These are phyloP conservation scores for Champsocephalus gunnari DNA, from an alignment of 2,797 vertebrate genomes.

Conservation along the genomic window DNA sequence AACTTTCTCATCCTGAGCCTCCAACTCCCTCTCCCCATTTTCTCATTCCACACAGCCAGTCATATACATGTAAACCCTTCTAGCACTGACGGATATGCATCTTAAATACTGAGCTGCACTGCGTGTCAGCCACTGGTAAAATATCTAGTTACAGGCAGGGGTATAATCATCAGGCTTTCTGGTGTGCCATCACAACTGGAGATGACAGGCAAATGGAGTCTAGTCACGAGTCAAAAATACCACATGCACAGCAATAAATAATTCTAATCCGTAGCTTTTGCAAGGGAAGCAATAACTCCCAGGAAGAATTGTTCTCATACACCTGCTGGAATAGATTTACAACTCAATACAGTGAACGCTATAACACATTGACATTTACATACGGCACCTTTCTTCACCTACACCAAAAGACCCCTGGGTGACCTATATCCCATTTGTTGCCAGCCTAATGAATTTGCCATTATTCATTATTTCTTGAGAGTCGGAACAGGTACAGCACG, in stretches of 20 bases:
- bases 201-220: slow-evolving; percentile 68
- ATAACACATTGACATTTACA: slow-evolving; percentile 56
- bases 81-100: slow-evolving; percentile 53
- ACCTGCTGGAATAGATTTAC: slow-evolving; percentile 63
- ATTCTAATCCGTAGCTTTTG: slow-evolving; percentile 69
- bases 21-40: slow-evolving; percentile 42
- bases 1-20: slow-evolving; percentile 63
- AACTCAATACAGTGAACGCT: slow-evolving; percentile 41
- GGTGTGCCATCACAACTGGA: slow-evolving; percentile 62
- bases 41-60: slow-evolving; percentile 42
- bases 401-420: slow-evolving; percentile 42
- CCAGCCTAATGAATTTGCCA: slow-evolving; percentile 70
- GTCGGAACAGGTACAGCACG: slow-evolving; percentile 56
- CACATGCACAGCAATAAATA: slow-evolving; percentile 69
- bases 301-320: slow-evolving; percentile 51
- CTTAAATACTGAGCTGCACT: slow-evolving; percentile 23
- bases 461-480: slow-evolving; percentile 72
- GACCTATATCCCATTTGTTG: slow-evolving; percentile 65
- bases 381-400: slow-evolving; percentile 51
- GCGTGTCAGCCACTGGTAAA: slow-evolving; percentile 54
- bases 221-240: slow-evolving; percentile 63
- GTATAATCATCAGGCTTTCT: slow-evolving; percentile 61
- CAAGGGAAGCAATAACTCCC: slow-evolving; percentile 69
- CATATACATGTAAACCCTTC: slow-evolving; percentile 68
- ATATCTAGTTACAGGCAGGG: slow-evolving; percentile 54